Conservation (phyloP, 2,797 vertebrate genomes). For the Ctenopoma multispine region DNA sequence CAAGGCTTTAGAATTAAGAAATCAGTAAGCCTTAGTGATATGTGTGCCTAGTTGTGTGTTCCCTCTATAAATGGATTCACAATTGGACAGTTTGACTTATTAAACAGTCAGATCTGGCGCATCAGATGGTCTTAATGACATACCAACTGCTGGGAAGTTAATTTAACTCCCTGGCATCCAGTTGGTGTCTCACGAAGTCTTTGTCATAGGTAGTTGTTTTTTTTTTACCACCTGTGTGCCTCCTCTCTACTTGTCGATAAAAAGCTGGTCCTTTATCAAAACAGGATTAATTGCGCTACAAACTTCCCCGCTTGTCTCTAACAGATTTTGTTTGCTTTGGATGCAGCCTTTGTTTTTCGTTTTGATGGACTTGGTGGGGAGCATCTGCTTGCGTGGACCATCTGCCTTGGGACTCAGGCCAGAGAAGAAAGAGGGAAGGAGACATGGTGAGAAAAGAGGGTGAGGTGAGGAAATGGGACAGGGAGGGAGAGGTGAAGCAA, state of each 20-base stretch:
- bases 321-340: slow-evolving; percentile 77
- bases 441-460: slow-evolving; percentile 24
- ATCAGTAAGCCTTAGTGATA: neutral
- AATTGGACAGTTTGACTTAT: slow-evolving; percentile 37
- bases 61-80: slow-evolving; percentile 25
- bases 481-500: slow-evolving; percentile 13
- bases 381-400: slow-evolving; percentile 78
- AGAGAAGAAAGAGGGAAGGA: slow-evolving; percentile 60
- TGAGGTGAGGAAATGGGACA: slow-evolving; percentile 17
- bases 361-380: slow-evolving; percentile 62
- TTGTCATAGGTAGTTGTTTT: neutral
- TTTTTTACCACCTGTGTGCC: slow-evolving; percentile 27
- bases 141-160: slow-evolving; percentile 22
- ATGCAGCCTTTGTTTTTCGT: slow-evolving; percentile 70
- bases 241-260: slow-evolving; percentile 22
- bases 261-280: slow-evolving; percentile 31
- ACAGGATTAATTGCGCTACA: slow-evolving; percentile 55
- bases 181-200: neutral
- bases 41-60: slow-evolving; percentile 18
- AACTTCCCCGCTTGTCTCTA: slow-evolving; percentile 48
- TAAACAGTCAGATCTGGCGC: slow-evolving; percentile 25
- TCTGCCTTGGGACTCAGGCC: slow-evolving; percentile 77
- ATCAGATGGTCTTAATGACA: slow-evolving; percentile 17
- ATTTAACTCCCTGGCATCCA: neutral
- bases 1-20: neutral